Base-by-base conservation (phyloP, 2,888 invertebrate genomes). In the Zaprionus obscuricornis region DNA sequence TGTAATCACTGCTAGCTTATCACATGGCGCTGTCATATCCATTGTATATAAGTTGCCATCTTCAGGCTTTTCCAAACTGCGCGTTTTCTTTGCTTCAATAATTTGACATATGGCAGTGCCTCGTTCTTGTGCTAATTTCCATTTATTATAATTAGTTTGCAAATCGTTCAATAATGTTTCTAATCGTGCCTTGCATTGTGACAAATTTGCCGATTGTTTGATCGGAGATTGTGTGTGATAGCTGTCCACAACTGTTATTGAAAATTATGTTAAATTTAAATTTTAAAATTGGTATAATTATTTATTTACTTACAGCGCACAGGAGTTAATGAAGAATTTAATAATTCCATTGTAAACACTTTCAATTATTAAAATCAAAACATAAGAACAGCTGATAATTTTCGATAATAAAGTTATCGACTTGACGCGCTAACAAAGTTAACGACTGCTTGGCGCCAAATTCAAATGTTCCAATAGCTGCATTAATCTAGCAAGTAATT, bases 41-140 rank as follows among this genome's bases (percentile, higher is more conserved):
- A 70, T 59, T 0, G 89, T 86, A 57, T 87, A 90, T 2, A 51
- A 27, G 0, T 57, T 62, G 1, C 4, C 20, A 1, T 57, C 54
- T 0, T 39, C 65, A n/a, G 26, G 3, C 1, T 66, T 65, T 20
- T 85, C 86, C 16, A 88, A 47, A 13, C 79, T 69, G 27, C 85
- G 86, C 0, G 85, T 79, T 63, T 90, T 90, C 16, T 87, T 76
- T 0, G 83, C 74, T 54, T 90, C 90, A 5, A 90, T 90, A 1
- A 83, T 60, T 37, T 71, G 74, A 60, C 90, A 90, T 2, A 90
- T 55, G 0, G 85, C 34, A 0, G 74, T 65, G 1, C 90, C 90
- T 0, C 88, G 85, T 16, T 87, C 86, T 5, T 90, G 88, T 0
- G 89, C 88, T 3, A 85, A 10, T 14, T 85, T 75, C 90, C 90